Percentiles rank a stretch among this genome's conserved stretches.
These are phyloP conservation scores for Clarias gariepinus DNA, from an alignment of 2,113 vertebrate genomes.

Conservation along the genomic window DNA sequence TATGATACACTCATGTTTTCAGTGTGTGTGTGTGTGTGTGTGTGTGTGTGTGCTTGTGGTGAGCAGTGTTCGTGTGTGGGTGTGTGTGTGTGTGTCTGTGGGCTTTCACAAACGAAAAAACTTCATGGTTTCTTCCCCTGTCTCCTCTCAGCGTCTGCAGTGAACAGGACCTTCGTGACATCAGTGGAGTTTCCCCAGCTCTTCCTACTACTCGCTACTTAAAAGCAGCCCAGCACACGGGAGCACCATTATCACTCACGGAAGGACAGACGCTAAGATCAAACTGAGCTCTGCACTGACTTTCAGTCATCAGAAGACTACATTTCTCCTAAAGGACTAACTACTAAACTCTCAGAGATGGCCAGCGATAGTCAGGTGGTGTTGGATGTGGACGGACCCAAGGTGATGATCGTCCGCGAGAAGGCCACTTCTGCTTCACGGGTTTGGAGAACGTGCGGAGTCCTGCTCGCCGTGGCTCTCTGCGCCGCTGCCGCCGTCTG, in stretches of 20 bases:
- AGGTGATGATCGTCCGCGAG: slow-evolving; percentile 6
- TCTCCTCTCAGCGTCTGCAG: not conserved
- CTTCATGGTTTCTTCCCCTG: slow-evolving; percentile 47
- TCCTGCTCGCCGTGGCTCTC: slow-evolving; percentile 55
- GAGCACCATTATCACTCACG: not conserved
- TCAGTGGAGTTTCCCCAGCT: slow-evolving; percentile 71
- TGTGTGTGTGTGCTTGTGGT: slow-evolving; percentile 37
- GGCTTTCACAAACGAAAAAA: slow-evolving; percentile 27
- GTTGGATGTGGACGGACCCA: slow-evolving; percentile 50
- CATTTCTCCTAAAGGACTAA: slow-evolving; percentile 18
- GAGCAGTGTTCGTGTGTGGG: not conserved
- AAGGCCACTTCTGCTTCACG: not conserved
- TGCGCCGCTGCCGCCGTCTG: slow-evolving; percentile 53
- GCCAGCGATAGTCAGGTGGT: slow-evolving; percentile 38
- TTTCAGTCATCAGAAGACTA: slow-evolving; percentile 2
- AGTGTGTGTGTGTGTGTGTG: slow-evolving; percentile 47
- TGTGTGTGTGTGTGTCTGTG: slow-evolving; percentile 43
- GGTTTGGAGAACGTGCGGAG: slow-evolving; percentile 36
- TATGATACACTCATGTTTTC: not conserved
- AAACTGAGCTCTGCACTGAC: not conserved
- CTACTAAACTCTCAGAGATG: slow-evolving; percentile 51
- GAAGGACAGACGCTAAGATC: not conserved
- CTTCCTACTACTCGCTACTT: slow-evolving; percentile 13
- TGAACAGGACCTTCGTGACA: slow-evolving; percentile 53
- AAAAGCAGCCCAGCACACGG: slow-evolving; percentile 39